Evolutionary conservation across 2,888 invertebrate species (phyloP).

Genomic region (Mactromeris polynyma): DNA sequence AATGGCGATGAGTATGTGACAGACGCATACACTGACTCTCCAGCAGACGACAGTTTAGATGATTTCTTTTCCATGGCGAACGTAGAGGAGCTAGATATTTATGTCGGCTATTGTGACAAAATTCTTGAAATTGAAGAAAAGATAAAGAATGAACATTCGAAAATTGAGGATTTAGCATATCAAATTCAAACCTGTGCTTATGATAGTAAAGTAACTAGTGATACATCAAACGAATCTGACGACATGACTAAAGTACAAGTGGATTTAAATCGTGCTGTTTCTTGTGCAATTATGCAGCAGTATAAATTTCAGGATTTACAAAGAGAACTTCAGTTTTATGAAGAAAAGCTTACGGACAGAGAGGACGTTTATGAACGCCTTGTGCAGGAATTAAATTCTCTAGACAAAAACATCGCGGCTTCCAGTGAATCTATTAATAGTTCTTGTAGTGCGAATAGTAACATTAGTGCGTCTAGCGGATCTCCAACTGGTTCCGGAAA

Average conservation of each 20-base stretch:
- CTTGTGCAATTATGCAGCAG: slow-evolving; percentile 79
- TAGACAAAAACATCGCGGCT: slow-evolving; percentile 48
- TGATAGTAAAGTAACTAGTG: slow-evolving; percentile 37
- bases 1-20: slow-evolving; percentile 81
- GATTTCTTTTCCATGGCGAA: slow-evolving; percentile 89
- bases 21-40: slow-evolving; percentile 78
- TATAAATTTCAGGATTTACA: slow-evolving; percentile 78
- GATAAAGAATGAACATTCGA: slow-evolving; percentile 92
- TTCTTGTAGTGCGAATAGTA: slow-evolving; percentile 33
- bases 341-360: slow-evolving; percentile 68
- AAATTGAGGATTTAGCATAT: slow-evolving; percentile 91
- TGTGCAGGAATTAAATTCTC: slow-evolving; percentile 66
- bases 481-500: slow-evolving; percentile 28
- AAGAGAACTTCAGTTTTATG: slow-evolving; percentile 75
- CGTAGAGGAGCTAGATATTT: slow-evolving; percentile 89
- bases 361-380: slow-evolving; percentile 68
- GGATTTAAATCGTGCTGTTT: slow-evolving; percentile 78
- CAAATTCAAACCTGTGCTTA: slow-evolving; percentile 85
- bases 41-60: slow-evolving; percentile 82
- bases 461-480: slow-evolving; percentile 24
- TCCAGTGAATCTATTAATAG: slow-evolving; percentile 47
- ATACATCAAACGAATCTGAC: slow-evolving; percentile 40
- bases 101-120: slow-evolving; percentile 92
- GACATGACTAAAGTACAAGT: slow-evolving; percentile 73
- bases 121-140: slow-evolving; percentile 92